phyloP scores from a whole-genome alignment of 2,113 vertebrate genomes.

The Amphiprion ocellaris region DNA sequence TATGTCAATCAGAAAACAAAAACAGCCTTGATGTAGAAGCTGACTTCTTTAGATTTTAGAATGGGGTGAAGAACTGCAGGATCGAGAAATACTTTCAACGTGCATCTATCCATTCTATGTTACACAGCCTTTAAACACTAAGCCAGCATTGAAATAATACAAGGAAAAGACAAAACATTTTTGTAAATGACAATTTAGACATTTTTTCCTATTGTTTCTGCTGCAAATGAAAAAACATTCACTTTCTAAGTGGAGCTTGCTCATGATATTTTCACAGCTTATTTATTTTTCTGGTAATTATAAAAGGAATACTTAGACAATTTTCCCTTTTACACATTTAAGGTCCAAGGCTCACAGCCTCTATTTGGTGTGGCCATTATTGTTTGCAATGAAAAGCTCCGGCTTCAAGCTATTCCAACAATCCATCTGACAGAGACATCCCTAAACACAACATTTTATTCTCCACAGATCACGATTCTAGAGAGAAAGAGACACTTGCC shows the following conservation, averaged over 20 bases:
- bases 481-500: too few relatives aligned
- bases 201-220: neutral
- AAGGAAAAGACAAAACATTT: neutral
- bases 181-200: neutral
- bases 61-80: neutral
- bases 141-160: neutral
- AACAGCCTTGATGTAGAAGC: neutral
- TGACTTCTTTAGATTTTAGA: slow-evolving; percentile 17
- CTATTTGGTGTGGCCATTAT: neutral
- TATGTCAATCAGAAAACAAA: neutral
- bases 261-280: neutral
- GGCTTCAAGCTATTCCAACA: neutral
- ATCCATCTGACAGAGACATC: neutral
- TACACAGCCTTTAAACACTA: neutral
- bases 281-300: slow-evolving; percentile 16
- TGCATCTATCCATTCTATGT: neutral
- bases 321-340: too few relatives aligned
- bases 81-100: slow-evolving; percentile 7
- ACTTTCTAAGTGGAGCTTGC: neutral
- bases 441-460: slow-evolving; percentile 5
- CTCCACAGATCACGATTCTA: neutral
- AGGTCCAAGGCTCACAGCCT: slow-evolving; percentile 3
- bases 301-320: neutral
- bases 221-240: neutral
- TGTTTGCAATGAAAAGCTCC: neutral